These are phyloP conservation scores for Pungitius pungitius DNA, from an alignment of 2,113 vertebrate species.

Conservation along the genomic window DNA sequence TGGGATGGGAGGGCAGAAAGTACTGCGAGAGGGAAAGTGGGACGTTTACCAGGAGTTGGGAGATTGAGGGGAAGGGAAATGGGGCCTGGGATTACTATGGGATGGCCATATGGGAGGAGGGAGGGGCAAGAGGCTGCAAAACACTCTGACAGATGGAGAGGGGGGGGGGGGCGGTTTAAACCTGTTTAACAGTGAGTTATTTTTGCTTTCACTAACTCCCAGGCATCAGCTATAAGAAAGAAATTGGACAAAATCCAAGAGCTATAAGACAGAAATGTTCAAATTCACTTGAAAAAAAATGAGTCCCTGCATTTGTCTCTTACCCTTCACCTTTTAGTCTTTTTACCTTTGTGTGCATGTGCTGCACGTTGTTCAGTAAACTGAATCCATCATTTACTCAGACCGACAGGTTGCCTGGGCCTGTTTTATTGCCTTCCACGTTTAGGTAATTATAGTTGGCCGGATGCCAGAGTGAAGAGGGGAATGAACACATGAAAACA, in stretches of 20 bases:
- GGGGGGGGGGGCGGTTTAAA: not conserved
- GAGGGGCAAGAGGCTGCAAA: slow-evolving; percentile 6
- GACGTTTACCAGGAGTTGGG: not conserved
- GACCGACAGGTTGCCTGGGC: slow-evolving; percentile 27
- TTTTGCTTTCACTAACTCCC: not conserved
- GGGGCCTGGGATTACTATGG: not conserved
- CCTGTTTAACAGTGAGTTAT: not conserved
- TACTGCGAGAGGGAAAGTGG: slow-evolving; percentile 22
- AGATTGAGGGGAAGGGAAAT: slow-evolving; percentile 9
- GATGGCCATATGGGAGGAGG: slow-evolving; percentile 4
- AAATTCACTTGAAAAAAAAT: not conserved
- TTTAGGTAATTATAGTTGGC: slow-evolving; percentile 45
- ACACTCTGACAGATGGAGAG: slow-evolving; percentile 25
- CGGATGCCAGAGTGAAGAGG: slow-evolving; percentile 14
- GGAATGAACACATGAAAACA: not conserved
- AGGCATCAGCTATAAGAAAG: not conserved
- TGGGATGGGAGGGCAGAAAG: not conserved
- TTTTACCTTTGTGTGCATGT: slow-evolving; percentile 1
- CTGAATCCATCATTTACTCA: slow-evolving; percentile 40
- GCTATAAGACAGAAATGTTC: not conserved
- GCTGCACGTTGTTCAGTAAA: slow-evolving; percentile 21
- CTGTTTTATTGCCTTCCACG: slow-evolving; percentile 42
- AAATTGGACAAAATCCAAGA: not conserved
- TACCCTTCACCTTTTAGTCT: not conserved
- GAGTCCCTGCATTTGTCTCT: not conserved